Evolutionary conservation across 2,888 invertebrate species (phyloP), one percentile per base, ranked within the genome.

Genomic region (Sepioteuthis lessoniana): DNA sequence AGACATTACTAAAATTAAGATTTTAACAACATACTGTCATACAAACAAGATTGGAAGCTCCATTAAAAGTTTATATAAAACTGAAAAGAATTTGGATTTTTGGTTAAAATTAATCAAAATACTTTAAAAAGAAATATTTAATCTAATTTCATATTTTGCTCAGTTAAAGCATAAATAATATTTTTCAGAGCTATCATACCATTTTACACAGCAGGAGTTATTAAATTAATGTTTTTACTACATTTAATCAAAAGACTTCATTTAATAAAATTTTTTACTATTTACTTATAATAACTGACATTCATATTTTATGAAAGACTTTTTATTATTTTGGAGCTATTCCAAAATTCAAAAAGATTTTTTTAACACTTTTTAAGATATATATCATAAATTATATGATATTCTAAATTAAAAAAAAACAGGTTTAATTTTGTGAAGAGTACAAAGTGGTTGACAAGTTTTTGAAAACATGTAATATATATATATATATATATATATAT

Each of bases 11-110:
- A 76, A 76, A 35, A 76, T 76, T n/a, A 76, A 76, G 76, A 76
- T 35, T 10, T 76, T 76, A 76, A 76, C n/a, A 76, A 76, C 76
- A 76, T 76, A 76, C n/a, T 16, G n/a, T 76, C 76, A 76, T 35
- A 76, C 19, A 76, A 76, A 76, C n/a, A 76, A 76, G 76, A n/a
- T 76, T 76, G 76, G 76, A 76, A 76, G 76, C 76, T 76, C 76
- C 76, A 76, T 76, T 76, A 19, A 76, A 35, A 76, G 76, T 76
- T 76, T n/a, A 76, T 25, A 55, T 55, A 55, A 55, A 21, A n/a
- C 16, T 76, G 10, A 76, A 76, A 76, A 76, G n/a, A 35, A 76
- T n/a, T 76, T 76, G 76, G n/a, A 76, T 76, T 76, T 8, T 76
- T 76, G 13, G n/a, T n/a, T 76, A n/a, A 35, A 76, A n/a, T n/a